Evolutionary conservation across 2,113 vertebrate species (phyloP), one percentile per base, ranked within the genome.

Genomic region (Daphoenositta chrysoptera): DNA sequence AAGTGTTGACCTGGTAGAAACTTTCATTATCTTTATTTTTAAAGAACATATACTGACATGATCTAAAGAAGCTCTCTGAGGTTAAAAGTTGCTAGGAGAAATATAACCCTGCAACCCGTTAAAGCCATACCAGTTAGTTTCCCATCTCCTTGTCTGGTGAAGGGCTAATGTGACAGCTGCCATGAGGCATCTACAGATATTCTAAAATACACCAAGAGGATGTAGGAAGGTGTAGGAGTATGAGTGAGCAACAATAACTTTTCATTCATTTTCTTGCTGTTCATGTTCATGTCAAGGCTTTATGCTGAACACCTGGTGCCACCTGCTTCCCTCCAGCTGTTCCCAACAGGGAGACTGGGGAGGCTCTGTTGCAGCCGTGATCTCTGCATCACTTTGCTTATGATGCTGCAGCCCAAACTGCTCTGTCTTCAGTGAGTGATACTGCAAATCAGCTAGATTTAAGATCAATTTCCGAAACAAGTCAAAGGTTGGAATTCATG

Each of bases 101-200:
- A 94, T 53, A 53, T 84, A 92, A 90, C 80, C 72, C 69, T 90
- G 75, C 83, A 92, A 70, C 68, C 92, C 92, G 85, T 44, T 78
- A 88, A 92, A 90, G 79, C 76, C 37, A 13, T 54, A 94, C 70
- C 35, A 45, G 47, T 65, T 80, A 76, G n/a, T 45, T 90, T 94
- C 39, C 72, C 27, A 48, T 75, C 83, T 88, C 47, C 54, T 71
- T 53, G 31, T 82, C 68, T 87, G 69, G 69, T 57, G 83, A 92
- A 95, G 44, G 69, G 40, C 92, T 88, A 70, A 92, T 94, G 64
- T 92, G 96, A 96, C 92, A 96, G 83, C 72, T 97, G 92, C 92
- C 90, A 68, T 33, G 76, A 94, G 83, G 69, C 83, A 93, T 93
- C 79, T 60, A 71, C 44, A 45, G 66, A 81, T 95, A 87, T 75